Evolutionary conservation across 2,888 invertebrate species (phyloP), one percentile per base, ranked within the genome.

Genomic region (Ceraclea dissimilis): DNA sequence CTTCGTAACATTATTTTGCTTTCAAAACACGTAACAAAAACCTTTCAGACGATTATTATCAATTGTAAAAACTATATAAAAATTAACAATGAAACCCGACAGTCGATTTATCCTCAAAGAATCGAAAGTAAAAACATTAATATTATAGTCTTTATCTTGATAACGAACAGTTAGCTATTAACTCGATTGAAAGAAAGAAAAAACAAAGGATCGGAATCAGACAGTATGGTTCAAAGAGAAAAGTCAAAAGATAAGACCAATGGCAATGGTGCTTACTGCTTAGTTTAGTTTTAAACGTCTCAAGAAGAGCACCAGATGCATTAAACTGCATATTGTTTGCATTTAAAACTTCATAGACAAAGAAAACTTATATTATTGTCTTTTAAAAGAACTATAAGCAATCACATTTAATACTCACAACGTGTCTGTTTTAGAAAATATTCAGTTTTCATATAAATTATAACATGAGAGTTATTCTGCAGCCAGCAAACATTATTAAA

Each of bases 31-130:
- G 26, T 26, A 26, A 10, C 26, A 26, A 26, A 26, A 26, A 26
- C 5, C 26, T 26, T 26, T 6, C 26, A 26, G 26, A 26, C 26
- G 26, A 26, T 26, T 10, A 26, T 26, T 26, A 26, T 26, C 26
- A 26, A 26, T 4, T 26, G 10, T 26, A 26, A 26, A 26, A 26
- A 26, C 26, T 26, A 26, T 26, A 13, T 26, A 34, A 51, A 51
- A 39, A 20, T 47, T 39, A 21, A 43, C 50, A 50, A 49, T 49
- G 54, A 51, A 51, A 57, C 31, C 54, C 49, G 31, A 51, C 50
- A 55, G 51, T 46, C 26, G 26, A 49, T 55, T 49, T 33, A 17
- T 50, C 50, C 44, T 55, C 47, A 50, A 46, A 26, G 26, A 26
- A 26, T 26, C 26, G 26, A 26, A 26, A 26, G 26, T 39, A 39